Percentiles rank a stretch among this genome's conserved stretches.
phyloP scores from a whole-genome alignment of 2,797 vertebrate species.

The Onychomys leucogaster region DNA sequence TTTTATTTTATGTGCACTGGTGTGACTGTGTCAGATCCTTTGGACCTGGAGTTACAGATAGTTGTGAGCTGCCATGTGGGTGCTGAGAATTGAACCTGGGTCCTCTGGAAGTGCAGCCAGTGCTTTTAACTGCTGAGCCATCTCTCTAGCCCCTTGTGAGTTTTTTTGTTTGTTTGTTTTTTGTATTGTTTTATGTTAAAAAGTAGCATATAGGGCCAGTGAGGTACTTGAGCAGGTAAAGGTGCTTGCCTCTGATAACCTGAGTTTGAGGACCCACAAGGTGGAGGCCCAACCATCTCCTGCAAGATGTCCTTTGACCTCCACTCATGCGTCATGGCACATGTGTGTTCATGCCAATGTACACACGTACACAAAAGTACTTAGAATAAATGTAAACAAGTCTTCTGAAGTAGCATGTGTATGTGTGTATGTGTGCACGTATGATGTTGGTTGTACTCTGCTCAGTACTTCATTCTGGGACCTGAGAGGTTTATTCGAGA shows the following conservation, averaged over 20 bases:
- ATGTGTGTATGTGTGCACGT: neutral
- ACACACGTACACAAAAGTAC: neutral
- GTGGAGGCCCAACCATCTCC: neutral
- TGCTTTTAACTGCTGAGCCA: neutral
- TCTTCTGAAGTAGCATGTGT: neutral
- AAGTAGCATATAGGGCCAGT: neutral
- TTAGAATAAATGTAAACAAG: neutral
- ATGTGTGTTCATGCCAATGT: neutral
- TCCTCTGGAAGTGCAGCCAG: neutral
- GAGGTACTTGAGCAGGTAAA: neutral
- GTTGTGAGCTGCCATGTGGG: neutral
- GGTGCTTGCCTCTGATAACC: neutral
- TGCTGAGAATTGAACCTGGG: neutral
- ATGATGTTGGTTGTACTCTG: slow-evolving; percentile 9
- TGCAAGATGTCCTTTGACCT: neutral
- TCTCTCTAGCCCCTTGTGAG: neutral
- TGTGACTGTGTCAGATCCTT: neutral
- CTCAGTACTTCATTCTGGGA: slow-evolving; percentile 27
- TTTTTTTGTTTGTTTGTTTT: too few species aligned
- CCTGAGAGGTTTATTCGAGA: slow-evolving; percentile 42
- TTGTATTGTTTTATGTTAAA: neutral
- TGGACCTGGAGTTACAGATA: neutral
- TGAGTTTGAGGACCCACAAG: neutral
- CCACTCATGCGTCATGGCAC: neutral
- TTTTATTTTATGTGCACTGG: neutral